A percentile compares a stretch with the other conserved stretches of the same genome.
These are phyloP conservation scores for Etheostoma cragini DNA, from an alignment of 2,113 vertebrate genomes.

Conservation along the genomic window DNA sequence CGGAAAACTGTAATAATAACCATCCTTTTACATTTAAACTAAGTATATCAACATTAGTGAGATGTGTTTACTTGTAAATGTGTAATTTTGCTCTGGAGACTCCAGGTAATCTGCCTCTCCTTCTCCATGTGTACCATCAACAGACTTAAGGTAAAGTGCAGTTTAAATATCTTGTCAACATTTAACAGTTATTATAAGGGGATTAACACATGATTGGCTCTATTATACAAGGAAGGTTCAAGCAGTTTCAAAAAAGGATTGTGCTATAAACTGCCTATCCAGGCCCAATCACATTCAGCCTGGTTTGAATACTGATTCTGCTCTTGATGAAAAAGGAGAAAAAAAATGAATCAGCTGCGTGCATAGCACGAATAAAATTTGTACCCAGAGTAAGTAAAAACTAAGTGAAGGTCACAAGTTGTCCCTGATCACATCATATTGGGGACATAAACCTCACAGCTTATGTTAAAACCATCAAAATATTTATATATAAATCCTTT, in stretches of 20 bases:
- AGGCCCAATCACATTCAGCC: neutral
- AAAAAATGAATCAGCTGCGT: neutral
- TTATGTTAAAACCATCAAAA: neutral
- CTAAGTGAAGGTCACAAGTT: slow-evolving; percentile 15
- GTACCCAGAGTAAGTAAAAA: neutral
- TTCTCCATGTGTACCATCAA: slow-evolving; percentile 25
- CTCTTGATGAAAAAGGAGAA: neutral
- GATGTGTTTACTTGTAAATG: slow-evolving; percentile 39
- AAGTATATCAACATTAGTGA: slow-evolving; percentile 46
- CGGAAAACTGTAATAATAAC: slow-evolving; percentile 46
- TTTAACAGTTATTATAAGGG: neutral
- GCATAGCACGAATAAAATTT: slow-evolving; percentile 7
- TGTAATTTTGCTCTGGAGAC: slow-evolving; percentile 45
- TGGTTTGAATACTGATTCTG: neutral
- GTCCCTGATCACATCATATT: slow-evolving; percentile 1
- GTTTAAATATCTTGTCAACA: slow-evolving; percentile 6
- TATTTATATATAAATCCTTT: neutral
- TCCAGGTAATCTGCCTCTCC: slow-evolving; percentile 27
- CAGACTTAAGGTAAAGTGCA: neutral
- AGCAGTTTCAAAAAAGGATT: neutral
- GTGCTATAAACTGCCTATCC: neutral
- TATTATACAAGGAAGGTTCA: slow-evolving; percentile 1
- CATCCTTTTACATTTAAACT: slow-evolving; percentile 52
- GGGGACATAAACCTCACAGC: neutral
- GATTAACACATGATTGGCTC: slow-evolving; percentile 21